A percentile compares a stretch with the other conserved stretches of the same genome.
Evolutionary conservation across 2,113 vertebrate species (phyloP).

Genomic region (Apteryx mantelli): DNA sequence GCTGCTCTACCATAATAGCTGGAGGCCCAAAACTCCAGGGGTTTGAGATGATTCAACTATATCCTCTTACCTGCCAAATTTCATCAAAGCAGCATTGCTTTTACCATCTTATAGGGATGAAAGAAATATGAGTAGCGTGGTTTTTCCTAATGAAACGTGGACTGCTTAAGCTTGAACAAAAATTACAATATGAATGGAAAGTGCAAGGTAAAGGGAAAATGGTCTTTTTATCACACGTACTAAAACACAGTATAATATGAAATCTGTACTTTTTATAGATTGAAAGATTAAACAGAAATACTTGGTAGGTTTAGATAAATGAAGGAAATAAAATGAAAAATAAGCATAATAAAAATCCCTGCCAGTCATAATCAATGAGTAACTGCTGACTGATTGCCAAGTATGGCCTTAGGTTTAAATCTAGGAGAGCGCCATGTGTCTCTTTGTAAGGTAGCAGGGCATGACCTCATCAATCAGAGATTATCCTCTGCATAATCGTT

Average conservation of each 20-base stretch:
- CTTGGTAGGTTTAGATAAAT: conserved; percentile 31
- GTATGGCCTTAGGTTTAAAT: conserved; percentile 32
- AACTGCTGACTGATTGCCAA: conserved; percentile 56
- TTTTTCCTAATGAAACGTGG: conserved; percentile 45
- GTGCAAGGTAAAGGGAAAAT: conserved; percentile 53
- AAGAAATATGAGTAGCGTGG: conserved; percentile 35
- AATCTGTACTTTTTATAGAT: conserved; percentile 30
- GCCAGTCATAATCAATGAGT: conserved; percentile 56
- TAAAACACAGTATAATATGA: conserved; percentile 13
- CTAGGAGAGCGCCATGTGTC: conserved; percentile 29
- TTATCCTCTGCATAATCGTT: conserved; percentile 66
- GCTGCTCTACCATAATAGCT: conserved; percentile 61
- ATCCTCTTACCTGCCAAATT: conserved; percentile 69
- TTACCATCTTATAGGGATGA: conserved; percentile 62
- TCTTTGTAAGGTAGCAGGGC: conserved; percentile 55
- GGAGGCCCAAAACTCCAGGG: conserved; percentile 64
- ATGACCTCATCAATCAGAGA: conserved; percentile 66
- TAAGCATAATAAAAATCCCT: conserved; percentile 51
- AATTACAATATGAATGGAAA: conserved; percentile 64
- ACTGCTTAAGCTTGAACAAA: conserved; percentile 42
- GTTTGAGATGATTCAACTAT: conserved; percentile 65
- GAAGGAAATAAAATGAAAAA: conserved; percentile 49
- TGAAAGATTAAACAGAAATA: conserved; percentile 38
- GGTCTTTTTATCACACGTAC: conserved; percentile 5
- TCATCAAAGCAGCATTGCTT: conserved; percentile 58